Conservation (phyloP, 2,113 vertebrate species). For the Muntiacus muntjak region DNA sequence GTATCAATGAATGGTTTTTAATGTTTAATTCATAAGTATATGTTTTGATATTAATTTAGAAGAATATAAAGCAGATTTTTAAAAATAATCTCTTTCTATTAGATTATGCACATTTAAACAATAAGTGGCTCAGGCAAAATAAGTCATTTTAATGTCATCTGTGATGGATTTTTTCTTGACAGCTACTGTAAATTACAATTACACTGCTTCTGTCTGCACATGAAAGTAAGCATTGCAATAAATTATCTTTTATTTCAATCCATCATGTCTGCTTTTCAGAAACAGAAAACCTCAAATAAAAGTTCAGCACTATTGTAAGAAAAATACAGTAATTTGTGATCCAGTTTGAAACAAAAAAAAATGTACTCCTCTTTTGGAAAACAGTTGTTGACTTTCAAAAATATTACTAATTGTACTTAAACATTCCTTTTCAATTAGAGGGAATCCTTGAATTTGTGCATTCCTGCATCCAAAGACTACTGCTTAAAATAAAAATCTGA, state of each 20-base stretch:
- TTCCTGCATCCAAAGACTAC: constrained; percentile 71
- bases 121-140: constrained; percentile 88
- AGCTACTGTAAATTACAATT: constrained; percentile 91
- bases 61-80: constrained; percentile 81
- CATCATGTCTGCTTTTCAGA: constrained; percentile 86
- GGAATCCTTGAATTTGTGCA: constrained; percentile 74
- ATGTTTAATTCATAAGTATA: constrained; percentile 85
- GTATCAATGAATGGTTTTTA: constrained; percentile 83
- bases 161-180: constrained; percentile 87
- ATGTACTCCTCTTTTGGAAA: constrained; percentile 80
- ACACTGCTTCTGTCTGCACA: constrained; percentile 84
- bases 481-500: constrained; percentile 67
- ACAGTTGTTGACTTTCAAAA: constrained; percentile 83
- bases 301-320: constrained; percentile 85
- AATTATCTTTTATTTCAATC: constrained; percentile 91
- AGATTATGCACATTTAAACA: constrained; percentile 88
- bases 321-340: constrained; percentile 88
- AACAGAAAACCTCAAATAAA: constrained; percentile 85
- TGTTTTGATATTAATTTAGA: constrained; percentile 88
- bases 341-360: constrained; percentile 81
- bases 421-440: constrained; percentile 76
- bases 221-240: constrained; percentile 89
- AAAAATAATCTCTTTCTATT: constrained; percentile 84
- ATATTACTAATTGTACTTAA: constrained; percentile 83
- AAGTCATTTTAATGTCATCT: constrained; percentile 90